Evolutionary conservation across 1,140 invertebrate genomes (phyloP).

Genomic region (Sitodiplosis mosellana): DNA sequence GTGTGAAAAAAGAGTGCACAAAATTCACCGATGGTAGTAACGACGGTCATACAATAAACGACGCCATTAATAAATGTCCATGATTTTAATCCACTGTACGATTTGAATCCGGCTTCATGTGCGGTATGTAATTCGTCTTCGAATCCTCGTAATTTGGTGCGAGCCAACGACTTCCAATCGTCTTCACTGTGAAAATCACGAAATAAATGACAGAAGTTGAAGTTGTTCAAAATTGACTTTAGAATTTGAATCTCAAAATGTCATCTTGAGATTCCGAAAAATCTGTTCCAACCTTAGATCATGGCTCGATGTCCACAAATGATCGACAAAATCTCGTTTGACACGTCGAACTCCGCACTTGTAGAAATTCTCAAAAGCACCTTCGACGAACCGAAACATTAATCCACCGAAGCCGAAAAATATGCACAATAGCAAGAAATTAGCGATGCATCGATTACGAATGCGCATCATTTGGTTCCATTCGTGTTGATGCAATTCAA

Average conservation of each 20-base stretch:
- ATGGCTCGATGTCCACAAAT: slow-evolving; percentile 58
- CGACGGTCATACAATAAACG: slow-evolving; percentile 76
- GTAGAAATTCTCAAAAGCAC: slow-evolving; percentile 64
- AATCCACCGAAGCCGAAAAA: slow-evolving; percentile 60
- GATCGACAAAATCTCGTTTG: slow-evolving; percentile 67
- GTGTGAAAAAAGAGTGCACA: too few species aligned
- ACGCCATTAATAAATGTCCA: slow-evolving; percentile 90
- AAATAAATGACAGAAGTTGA: background rate
- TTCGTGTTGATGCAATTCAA: slow-evolving; percentile 34
- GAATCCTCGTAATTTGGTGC: slow-evolving; percentile 62
- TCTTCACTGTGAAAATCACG: slow-evolving; percentile 35
- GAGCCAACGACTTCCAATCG: slow-evolving; percentile 70
- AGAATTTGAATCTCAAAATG: background rate
- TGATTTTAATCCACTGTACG: slow-evolving; percentile 61
- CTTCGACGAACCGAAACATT: slow-evolving; percentile 59
- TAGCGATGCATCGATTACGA: slow-evolving; percentile 45
- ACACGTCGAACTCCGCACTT: slow-evolving; percentile 75
- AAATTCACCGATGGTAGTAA: slow-evolving; percentile 78
- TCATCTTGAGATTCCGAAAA: background rate
- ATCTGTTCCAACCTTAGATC: slow-evolving; percentile 36
- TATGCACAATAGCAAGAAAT: slow-evolving; percentile 43
- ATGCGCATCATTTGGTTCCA: slow-evolving; percentile 31
- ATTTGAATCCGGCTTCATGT: slow-evolving; percentile 58
- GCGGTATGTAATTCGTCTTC: slow-evolving; percentile 70
- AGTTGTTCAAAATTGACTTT: too few species aligned